Conservation (phyloP, 2,797 vertebrate species). For the Lates japonicus region DNA sequence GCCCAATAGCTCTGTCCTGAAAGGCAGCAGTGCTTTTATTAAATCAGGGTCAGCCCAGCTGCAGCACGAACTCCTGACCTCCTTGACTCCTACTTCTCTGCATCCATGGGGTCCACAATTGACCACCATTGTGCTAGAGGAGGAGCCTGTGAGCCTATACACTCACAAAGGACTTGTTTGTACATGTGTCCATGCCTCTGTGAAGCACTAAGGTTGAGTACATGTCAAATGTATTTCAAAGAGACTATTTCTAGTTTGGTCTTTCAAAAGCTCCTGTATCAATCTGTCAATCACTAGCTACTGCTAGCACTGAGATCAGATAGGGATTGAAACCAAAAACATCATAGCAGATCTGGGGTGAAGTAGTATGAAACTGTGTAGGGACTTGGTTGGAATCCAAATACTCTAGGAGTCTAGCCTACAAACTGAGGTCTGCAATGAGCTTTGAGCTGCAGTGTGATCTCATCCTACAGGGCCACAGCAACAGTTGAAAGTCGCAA, state of each 20-base stretch:
- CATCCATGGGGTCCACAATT: conserved; percentile 7
- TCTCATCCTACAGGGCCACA: conserved; percentile 50
- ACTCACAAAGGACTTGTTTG: conserved; percentile 5
- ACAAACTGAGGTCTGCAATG: conserved; percentile 39
- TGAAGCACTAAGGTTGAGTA: conserved; percentile 8
- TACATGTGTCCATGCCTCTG: conserved; percentile 9
- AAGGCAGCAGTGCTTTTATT: conserved; percentile 54
- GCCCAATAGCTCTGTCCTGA: conserved; percentile 50
- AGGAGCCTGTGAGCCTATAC: conserved; percentile 1
- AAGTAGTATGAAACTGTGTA: conserved; percentile 34
- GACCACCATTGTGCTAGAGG: background rate
- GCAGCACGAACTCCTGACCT: conserved; percentile 44
- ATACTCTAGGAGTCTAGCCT: conserved; percentile 62
- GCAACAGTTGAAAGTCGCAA: conserved; percentile 57
- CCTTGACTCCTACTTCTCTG: conserved; percentile 25
- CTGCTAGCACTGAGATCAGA: conserved; percentile 20
- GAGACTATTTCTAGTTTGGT: background rate
- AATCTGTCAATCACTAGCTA: conserved; percentile 52
- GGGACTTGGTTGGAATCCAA: conserved; percentile 63
- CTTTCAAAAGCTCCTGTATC: background rate
- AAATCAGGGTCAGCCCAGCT: conserved; percentile 45
- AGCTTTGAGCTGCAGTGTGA: conserved; percentile 54
- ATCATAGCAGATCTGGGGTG: conserved; percentile 34
- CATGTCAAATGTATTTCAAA: conserved; percentile 1
- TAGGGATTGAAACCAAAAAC: conserved; percentile 31